phyloP scores from a whole-genome alignment of 2,888 invertebrate species.

The Subacronicta megacephala region DNA sequence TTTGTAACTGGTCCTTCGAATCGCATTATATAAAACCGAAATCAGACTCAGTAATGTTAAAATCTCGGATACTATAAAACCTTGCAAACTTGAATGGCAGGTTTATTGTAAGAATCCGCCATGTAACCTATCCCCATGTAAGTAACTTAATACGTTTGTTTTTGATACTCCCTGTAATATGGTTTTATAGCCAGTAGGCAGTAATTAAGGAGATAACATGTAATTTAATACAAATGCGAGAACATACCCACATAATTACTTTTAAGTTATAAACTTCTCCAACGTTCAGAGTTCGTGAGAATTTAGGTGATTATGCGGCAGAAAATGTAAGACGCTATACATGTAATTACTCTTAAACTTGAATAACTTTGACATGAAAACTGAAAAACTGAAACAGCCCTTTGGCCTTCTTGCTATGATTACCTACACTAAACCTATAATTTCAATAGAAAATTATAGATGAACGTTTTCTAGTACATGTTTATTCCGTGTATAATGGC shows the following conservation, averaged over 20 bases:
- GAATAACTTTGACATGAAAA: not conserved
- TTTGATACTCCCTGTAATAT: not conserved
- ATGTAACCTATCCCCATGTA: no score
- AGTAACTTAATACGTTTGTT: not conserved
- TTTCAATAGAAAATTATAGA: not conserved
- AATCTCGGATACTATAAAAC: no score
- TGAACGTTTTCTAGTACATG: not conserved
- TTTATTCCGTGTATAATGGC: not conserved
- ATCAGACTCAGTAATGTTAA: no score
- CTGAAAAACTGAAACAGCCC: not conserved
- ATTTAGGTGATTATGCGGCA: not conserved
- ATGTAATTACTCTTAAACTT: not conserved
- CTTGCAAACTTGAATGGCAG: no score
- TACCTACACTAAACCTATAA: not conserved
- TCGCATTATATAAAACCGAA: no score
- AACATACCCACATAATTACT: not conserved
- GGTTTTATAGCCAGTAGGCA: not conserved
- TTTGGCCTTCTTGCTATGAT: not conserved
- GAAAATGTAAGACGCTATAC: not conserved
- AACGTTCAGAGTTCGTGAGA: not conserved
- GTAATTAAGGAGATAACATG: slow-evolving; percentile 1
- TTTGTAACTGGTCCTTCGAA: not conserved
- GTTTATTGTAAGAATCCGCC: no score
- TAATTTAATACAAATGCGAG: not conserved
- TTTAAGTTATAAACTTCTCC: not conserved